Base-by-base conservation (phyloP, 2,888 invertebrate species). In the Hipparchia sbordonii region DNA sequence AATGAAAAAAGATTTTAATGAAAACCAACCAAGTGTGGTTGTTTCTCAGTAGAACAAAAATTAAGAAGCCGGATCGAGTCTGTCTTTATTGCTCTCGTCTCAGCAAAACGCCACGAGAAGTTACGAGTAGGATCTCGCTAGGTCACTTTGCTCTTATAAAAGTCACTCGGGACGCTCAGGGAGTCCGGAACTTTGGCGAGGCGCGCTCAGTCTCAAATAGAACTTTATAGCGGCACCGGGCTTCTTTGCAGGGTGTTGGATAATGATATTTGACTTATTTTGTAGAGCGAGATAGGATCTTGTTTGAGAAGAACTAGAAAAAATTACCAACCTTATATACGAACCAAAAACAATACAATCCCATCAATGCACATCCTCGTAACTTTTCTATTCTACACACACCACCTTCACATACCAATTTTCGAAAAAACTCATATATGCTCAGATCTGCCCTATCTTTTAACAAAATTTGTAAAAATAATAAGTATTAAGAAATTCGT, bases 61-160 rank as follows among this genome's bases (percentile, higher is more conserved):
- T 46, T 13, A 48, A 48, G 63, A 9, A 48, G 63, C 48, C 13
- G 5, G 63, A 62, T 39, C 46, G n/a, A 46, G 46, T 48, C 13
- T 48, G 48, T 62, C 13, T 8, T 63, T 48, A 10, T 61, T 61
- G 6, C 13, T 57, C 23, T 23, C 63, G 23, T 63, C 23, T 51
- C 46, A 62, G 8, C 46, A 63, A 51, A 63, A 63, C 2, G 63
- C 6, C 63, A 63, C 48, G 63, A 13, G 9, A 48, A 63, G 63
- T 63, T 63, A 63, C 39, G 39, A 39, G 39, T 39, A 39, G 10
- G 23, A 63, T 48, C 13, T 23, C 13, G 63, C 48, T 9, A 23
- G 63, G 48, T 51, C 63, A 63, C 63, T 63, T 63, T 48, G 13
- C 5, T 63, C 48, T 13, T 51, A 48, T 63, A 63, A 63, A 63